Conservation (phyloP, 2,888 invertebrate genomes). For the Panzeria rudis region DNA sequence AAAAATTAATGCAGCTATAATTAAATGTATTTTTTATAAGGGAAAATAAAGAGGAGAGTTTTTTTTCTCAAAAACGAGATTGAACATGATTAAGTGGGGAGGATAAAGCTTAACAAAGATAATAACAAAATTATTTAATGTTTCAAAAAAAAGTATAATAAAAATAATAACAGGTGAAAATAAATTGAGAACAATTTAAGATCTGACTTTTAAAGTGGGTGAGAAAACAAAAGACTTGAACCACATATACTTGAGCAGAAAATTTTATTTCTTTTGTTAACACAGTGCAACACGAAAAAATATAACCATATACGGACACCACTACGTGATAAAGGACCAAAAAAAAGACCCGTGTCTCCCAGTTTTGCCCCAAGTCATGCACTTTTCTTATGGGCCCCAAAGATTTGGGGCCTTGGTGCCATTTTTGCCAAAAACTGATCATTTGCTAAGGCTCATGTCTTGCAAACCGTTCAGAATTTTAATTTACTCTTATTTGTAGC, state of each 20-base stretch:
- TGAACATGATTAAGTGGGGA: slow-evolving; percentile 34
- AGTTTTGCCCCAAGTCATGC: too few relatives aligned
- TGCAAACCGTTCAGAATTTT: too few relatives aligned
- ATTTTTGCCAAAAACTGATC: too few relatives aligned
- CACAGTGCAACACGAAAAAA: too few relatives aligned
- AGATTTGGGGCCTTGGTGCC: too few relatives aligned
- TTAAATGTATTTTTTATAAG: slow-evolving; percentile 32
- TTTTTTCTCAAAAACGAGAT: neutral
- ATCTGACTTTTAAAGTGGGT: slow-evolving; percentile 22
- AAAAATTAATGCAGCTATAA: slow-evolving; percentile 22
- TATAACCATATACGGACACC: too few relatives aligned
- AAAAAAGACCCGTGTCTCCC: too few relatives aligned
- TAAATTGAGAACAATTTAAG: slow-evolving; percentile 39
- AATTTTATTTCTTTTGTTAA: neutral
- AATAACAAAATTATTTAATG: slow-evolving; percentile 45
- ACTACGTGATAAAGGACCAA: too few relatives aligned
- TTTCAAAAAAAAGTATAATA: neutral
- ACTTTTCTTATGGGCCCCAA: too few relatives aligned
- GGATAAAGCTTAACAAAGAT: slow-evolving; percentile 25
- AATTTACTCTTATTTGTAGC: too few relatives aligned
- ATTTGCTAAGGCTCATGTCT: too few relatives aligned
- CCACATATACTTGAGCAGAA: slow-evolving; percentile 11
- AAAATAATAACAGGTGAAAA: slow-evolving; percentile 41
- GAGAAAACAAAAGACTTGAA: slow-evolving; percentile 53
- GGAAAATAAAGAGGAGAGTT: slow-evolving; percentile 24